Evolutionary conservation across 2,797 vertebrate genomes (phyloP).

Genomic region (Bryconaethiops microstoma): DNA sequence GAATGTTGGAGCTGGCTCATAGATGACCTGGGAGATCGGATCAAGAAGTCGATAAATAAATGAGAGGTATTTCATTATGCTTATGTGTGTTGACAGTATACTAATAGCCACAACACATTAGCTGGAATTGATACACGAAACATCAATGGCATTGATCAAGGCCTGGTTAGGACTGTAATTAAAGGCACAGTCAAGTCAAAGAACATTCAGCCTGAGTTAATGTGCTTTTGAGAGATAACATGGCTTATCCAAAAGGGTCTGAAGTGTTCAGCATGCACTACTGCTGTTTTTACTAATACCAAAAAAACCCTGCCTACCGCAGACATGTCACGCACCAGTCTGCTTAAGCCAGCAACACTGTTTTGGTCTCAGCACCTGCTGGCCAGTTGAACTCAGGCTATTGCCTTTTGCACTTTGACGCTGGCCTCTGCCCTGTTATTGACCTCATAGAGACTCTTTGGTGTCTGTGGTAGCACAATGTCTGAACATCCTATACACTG

Average conservation of each 20-base stretch:
- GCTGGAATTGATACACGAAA: conserved; percentile 35
- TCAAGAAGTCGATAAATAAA: conserved; percentile 34
- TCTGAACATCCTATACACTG: background rate
- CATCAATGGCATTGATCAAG: conserved; percentile 40
- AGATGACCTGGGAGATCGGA: conserved; percentile 1
- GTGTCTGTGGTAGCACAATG: background rate
- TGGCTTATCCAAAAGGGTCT: background rate
- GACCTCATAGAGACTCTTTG: conserved; percentile 30
- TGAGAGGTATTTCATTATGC: conserved; percentile 31
- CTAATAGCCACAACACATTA: conserved; percentile 36
- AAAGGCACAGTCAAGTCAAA: conserved; percentile 34
- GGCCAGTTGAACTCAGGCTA: conserved; percentile 25
- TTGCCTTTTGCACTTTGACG: conserved; percentile 52
- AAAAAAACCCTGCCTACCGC: background rate
- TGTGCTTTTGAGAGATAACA: conserved; percentile 30
- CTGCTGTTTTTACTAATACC: background rate
- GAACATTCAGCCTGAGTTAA: conserved; percentile 43
- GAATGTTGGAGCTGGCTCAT: background rate
- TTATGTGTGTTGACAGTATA: conserved; percentile 23
- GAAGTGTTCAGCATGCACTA: conserved; percentile 21
- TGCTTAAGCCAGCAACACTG: conserved; percentile 10
- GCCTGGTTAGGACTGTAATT: conserved; percentile 35
- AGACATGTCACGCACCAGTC: background rate
- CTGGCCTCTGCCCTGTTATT: conserved; percentile 30
- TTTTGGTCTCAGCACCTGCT: conserved; percentile 52